These are phyloP conservation scores for Gerris buenoi DNA, from an alignment of 1,140 invertebrate species.

Conservation along the genomic window DNA sequence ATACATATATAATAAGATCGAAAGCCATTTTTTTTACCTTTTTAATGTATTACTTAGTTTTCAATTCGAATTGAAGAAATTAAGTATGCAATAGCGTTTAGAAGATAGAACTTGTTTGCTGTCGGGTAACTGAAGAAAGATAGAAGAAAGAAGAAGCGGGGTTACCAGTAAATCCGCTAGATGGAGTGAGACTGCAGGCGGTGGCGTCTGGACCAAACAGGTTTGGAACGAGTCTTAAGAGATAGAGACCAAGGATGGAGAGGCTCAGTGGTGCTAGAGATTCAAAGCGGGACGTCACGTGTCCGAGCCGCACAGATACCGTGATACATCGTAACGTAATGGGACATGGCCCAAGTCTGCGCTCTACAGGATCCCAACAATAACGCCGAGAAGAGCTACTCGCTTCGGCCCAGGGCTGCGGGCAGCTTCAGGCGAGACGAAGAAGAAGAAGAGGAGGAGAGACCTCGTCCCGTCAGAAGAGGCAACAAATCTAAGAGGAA, in stretches of 20 bases:
- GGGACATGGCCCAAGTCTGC: not conserved
- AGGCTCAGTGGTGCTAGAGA: not conserved
- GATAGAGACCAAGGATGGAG: not conserved
- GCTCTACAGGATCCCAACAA: constrained; percentile 16
- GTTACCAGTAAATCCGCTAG: not conserved
- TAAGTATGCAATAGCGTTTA: too few relatives aligned
- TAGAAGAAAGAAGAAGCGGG: too few relatives aligned
- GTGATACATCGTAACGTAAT: not conserved
- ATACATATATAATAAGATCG: too few relatives aligned
- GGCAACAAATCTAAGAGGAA: constrained; percentile 39
- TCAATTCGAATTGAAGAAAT: too few relatives aligned
- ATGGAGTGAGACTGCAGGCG: not conserved
- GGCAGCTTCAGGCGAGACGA: constrained; percentile 12
- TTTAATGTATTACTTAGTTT: too few relatives aligned
- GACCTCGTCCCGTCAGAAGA: constrained; percentile 12
- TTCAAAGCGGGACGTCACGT: not conserved
- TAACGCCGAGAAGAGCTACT: constrained; percentile 20
- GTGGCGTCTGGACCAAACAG: not conserved
- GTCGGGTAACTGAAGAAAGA: too few relatives aligned
- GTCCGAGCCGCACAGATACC: not conserved
- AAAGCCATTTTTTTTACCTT: too few relatives aligned
- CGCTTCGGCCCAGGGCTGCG: constrained; percentile 19
- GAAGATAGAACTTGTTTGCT: too few relatives aligned
- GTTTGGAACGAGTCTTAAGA: not conserved
- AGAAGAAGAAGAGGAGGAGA: constrained; percentile 16